Base-by-base conservation (phyloP, 2,888 invertebrate species). In the Dynastes hyllus region DNA sequence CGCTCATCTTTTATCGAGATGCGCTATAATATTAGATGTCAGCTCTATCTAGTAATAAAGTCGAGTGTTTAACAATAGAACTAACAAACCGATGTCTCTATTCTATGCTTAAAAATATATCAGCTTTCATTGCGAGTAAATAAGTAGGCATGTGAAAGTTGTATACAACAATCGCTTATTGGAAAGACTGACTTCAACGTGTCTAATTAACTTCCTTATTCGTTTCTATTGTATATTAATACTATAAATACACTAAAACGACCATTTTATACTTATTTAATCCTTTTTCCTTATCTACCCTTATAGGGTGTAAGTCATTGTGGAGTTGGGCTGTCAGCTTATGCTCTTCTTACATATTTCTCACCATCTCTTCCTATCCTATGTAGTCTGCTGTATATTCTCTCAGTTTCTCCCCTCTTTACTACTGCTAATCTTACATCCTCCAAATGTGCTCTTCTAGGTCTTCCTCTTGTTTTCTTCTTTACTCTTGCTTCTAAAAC, bases 111-210 rank as follows among this genome's bases (percentile, higher is more conserved):
- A 53, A n/a, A 53, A n/a, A 53, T n/a, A 16, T 16, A 53, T 53
- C 53, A n/a, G 16, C 53, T 53, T 16, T 53, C 53, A 53, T 53
- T n/a, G n/a, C 6, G 4, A 22, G 27, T 61, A 61, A 61, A 61
- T 29, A 61, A 22, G 61, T 61, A 61, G 29, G 61, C 61, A 61
- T 61, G 61, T 61, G 61, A 61, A 61, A 61, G 61, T 61, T 53
- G n/a, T 5, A 45, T 11, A 16, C 53, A 53, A n/a, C 53, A 16
- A 53, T 2, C 53, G n/a, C n/a, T n/a, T 53, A 16, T 5, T 53
- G 32, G 32, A 37, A 37, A 53, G n/a, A 53, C n/a, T 4, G 2
- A 53, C 16, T 53, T 53, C 16, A n/a, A 53, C 53, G 53, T 53
- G 16, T 5, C 9, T 16, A 16, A 53, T 13, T 53, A 16, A 53